Conservation (phyloP, 2,113 vertebrate species). For the Triplophysa rosa region DNA sequence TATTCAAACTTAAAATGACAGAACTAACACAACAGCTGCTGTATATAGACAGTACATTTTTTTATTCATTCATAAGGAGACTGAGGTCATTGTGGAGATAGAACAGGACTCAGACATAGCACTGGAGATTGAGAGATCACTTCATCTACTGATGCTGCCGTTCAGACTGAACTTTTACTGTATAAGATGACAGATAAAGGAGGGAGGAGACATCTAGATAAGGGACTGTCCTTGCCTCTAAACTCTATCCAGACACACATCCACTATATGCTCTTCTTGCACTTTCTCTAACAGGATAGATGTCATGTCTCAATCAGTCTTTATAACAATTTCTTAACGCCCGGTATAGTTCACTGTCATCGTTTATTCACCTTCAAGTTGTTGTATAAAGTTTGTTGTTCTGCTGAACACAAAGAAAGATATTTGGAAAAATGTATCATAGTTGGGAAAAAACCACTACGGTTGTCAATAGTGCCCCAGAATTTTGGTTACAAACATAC, state of each 20-base stretch:
- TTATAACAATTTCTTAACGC: too few relatives aligned
- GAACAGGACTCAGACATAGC: conserved; percentile 7
- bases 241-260: conserved; percentile 1
- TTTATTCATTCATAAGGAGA: not conserved
- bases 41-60: not conserved
- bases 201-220: conserved; percentile 46
- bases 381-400: too few relatives aligned
- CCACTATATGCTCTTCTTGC: not conserved
- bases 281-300: too few relatives aligned
- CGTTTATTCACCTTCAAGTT: too few relatives aligned
- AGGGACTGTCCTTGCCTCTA: conserved; percentile 14
- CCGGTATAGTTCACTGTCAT: too few relatives aligned
- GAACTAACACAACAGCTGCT: not conserved
- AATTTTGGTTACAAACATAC: too few relatives aligned
- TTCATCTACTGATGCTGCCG: conserved; percentile 28
- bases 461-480: too few relatives aligned
- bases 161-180: conserved; percentile 17
- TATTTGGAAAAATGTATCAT: too few relatives aligned
- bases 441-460: too few relatives aligned
- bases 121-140: not conserved
- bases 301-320: not conserved
- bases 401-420: too few relatives aligned
- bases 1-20: too few relatives aligned
- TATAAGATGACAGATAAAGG: conserved; percentile 33
- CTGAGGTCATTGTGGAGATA: not conserved